Conservation (phyloP, 2,113 vertebrate genomes). For the Petromus typicus region DNA sequence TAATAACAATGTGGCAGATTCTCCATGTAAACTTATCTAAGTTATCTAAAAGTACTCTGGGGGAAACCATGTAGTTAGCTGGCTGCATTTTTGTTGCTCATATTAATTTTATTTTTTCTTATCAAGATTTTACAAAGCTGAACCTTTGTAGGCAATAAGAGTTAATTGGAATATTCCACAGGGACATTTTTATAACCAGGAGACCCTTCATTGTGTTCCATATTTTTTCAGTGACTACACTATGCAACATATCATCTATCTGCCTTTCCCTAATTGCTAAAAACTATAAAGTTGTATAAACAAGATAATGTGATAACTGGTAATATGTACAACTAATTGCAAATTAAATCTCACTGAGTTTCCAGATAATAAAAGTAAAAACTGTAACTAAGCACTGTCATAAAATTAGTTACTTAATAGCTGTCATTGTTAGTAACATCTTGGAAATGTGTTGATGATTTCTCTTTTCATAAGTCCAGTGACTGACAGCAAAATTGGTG, state of each 20-base stretch:
- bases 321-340: constrained; percentile 15
- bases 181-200: neutral
- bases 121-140: neutral
- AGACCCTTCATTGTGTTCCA: neutral
- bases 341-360: constrained; percentile 58
- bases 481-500: neutral
- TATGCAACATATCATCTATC: neutral
- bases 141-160: neutral
- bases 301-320: neutral
- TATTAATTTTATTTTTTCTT: neutral
- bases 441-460: neutral
- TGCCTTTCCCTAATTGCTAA: constrained; percentile 56
- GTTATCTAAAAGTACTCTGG: constrained; percentile 6
- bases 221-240: constrained; percentile 48
- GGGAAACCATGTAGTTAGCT: neutral
- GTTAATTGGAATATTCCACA: neutral
- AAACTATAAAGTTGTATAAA: constrained; percentile 34
- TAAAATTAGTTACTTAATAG: constrained; percentile 35
- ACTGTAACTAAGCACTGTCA: neutral
- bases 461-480: neutral
- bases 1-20: constrained; percentile 38
- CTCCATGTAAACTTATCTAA: neutral
- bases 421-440: neutral
- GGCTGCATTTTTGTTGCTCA: neutral
- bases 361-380: constrained; percentile 46